Base-by-base conservation (phyloP, 2,888 invertebrate genomes). In the Temnothorax unifasciatus region DNA sequence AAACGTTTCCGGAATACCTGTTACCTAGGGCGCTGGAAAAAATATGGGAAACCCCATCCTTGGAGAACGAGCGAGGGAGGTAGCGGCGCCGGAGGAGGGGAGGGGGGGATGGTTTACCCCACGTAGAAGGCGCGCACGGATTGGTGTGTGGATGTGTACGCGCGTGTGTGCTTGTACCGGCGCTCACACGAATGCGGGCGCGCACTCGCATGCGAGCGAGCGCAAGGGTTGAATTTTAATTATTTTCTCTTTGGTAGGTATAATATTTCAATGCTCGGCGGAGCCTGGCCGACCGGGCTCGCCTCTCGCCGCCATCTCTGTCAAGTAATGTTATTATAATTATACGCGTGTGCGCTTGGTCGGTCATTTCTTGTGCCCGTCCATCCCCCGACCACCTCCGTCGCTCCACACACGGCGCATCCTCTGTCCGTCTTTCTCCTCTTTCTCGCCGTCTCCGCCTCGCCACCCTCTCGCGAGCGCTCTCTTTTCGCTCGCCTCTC, bases 311-410 rank as follows among this genome's bases (percentile, higher is more conserved):
- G 91, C 93, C 94, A 92, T 93, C 92, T 93, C 93, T 93, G 94
- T 94, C 94, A 94, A 93, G 94, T 94, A 94, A 95, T 95, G 94
- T 95, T 94, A 94, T 95, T 95, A 95, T 95, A 95, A 95, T 95
- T 94, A 94, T 94, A 94, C 93, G 90, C 91, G 92, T 92, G 91
- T 91, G 92, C 88, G 89, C 90, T 89, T 89, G 90, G 90, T 90
- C 90, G 93, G 93, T 93, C 94, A 94, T 94, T 94, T 94, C 94
- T 94, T 94, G 87, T 90, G 88, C 90, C 87, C 90, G 88, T 89
- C 90, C 92, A 87, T 88, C 87, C 88, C 89, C 74, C 73, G 21
- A 21, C 73, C 85, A 81, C 82, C 84, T 59, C 82, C 73, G 44
- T 76, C 74, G 69, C 86, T 59, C 86, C 88, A 59, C 73, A 57